Evolutionary conservation across 2,113 vertebrate genomes (phyloP).

Genomic region (Pachypanchax playfairii): DNA sequence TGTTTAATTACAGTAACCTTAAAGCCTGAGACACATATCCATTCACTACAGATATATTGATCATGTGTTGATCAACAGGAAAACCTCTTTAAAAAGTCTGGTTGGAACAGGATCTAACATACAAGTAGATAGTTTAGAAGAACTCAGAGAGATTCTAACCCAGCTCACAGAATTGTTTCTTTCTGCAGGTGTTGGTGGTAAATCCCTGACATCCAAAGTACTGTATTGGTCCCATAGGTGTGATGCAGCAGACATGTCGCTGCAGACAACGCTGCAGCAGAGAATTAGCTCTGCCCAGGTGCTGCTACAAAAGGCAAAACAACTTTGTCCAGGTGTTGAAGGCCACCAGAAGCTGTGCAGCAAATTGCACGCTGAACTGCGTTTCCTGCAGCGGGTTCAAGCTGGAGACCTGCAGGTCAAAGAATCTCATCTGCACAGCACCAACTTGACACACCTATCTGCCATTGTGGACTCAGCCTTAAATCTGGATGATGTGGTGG

Average conservation of each 20-base stretch:
- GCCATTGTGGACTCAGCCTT: conserved; percentile 90
- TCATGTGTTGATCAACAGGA: no score
- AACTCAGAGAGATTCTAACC: no score
- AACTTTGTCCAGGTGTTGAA: conserved; percentile 84
- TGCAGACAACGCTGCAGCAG: conserved; percentile 83
- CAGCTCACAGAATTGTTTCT: no score
- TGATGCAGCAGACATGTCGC: conserved; percentile 88
- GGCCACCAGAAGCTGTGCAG: conserved; percentile 90
- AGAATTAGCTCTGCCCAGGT: conserved; percentile 85
- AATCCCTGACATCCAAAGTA: background rate
- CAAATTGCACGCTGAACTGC: conserved; percentile 91
- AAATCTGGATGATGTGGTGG: conserved; percentile 85
- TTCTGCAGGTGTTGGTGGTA: background rate
- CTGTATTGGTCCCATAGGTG: conserved; percentile 65
- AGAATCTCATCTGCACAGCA: conserved; percentile 94
- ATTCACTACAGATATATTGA: no score
- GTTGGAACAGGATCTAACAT: no score
- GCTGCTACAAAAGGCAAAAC: conserved; percentile 86
- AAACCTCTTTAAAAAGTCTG: no score
- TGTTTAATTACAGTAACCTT: no score
- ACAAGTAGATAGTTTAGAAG: no score
- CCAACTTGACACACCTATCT: conserved; percentile 92
- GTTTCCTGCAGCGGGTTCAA: conserved; percentile 90
- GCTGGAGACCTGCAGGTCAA: conserved; percentile 86
- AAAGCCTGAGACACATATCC: no score